phyloP scores from a whole-genome alignment of 1,140 invertebrate genomes.

The Galleria mellonella region DNA sequence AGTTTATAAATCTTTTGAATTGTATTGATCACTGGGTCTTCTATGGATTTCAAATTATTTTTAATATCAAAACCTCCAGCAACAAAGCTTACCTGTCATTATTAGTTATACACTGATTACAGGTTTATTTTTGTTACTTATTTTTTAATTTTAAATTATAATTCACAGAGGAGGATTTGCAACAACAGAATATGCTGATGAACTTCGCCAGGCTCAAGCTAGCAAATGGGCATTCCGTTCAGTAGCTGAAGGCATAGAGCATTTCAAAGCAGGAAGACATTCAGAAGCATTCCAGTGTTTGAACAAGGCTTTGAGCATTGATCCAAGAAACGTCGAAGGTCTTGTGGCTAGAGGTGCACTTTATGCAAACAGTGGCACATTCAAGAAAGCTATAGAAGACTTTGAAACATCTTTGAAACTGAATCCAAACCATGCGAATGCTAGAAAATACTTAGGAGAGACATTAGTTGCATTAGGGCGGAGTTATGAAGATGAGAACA shows the following conservation, averaged over 20 bases:
- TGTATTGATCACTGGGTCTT: no score
- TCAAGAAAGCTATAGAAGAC: conserved; percentile 94
- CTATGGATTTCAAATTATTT: no score
- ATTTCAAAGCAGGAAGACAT: conserved; percentile 93
- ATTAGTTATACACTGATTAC: no score
- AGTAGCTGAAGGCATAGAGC: conserved; percentile 93
- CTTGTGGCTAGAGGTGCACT: conserved; percentile 94
- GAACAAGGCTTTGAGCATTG: conserved; percentile 94
- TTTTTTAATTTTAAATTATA: conserved; percentile 8
- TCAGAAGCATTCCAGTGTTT: conserved; percentile 96
- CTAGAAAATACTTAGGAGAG: conserved; percentile 94
- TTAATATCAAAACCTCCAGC: no score
- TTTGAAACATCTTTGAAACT: conserved; percentile 93
- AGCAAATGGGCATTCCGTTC: conserved; percentile 94
- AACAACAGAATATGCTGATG: conserved; percentile 86
- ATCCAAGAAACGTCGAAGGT: conserved; percentile 94
- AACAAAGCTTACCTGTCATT: no score
- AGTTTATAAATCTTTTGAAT: no score
- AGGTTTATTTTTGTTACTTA: no score
- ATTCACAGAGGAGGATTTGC: conserved; percentile 82
- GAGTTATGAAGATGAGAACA: conserved; percentile 89
- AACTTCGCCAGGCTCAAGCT: conserved; percentile 90
- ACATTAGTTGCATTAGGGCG: conserved; percentile 90
- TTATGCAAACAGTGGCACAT: conserved; percentile 95
- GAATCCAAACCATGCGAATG: conserved; percentile 94